Percentiles rank a stretch among this genome's conserved stretches.
These are phyloP conservation scores for Druceiella hillmani DNA, from an alignment of 2,888 invertebrate genomes.

Conservation along the genomic window DNA sequence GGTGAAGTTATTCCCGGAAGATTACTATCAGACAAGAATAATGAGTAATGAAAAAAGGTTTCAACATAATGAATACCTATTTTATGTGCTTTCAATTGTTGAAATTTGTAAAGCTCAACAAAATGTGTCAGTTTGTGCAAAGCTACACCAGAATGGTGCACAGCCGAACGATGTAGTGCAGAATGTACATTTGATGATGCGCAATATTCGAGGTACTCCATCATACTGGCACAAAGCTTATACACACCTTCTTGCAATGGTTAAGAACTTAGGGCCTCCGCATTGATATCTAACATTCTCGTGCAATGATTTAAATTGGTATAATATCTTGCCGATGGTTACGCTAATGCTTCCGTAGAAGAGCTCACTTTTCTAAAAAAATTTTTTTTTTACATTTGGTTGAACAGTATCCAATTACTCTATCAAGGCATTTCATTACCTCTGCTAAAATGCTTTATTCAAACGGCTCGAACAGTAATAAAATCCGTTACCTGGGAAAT, in stretches of 20 bases:
- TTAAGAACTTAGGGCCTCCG: conserved; percentile 2
- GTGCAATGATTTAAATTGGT: no score
- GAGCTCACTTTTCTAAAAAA: no score
- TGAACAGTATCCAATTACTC: no score
- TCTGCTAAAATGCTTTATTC: no score
- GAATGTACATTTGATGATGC: conserved; percentile 2
- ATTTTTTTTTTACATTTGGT: no score
- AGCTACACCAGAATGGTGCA: background rate
- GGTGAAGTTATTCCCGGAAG: conserved; percentile 2
- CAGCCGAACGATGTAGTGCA: background rate
- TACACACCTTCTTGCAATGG: conserved; percentile 3
- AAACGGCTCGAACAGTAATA: no score
- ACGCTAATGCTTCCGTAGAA: no score
- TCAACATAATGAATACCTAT: conserved; percentile 2
- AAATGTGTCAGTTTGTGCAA: conserved; percentile 1
- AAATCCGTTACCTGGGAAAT: no score
- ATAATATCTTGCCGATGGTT: no score
- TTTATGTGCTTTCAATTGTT: conserved; percentile 1
- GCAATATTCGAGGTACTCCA: conserved; percentile 3
- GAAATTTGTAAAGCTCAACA: background rate
- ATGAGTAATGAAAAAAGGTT: conserved; percentile 3
- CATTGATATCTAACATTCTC: no score
- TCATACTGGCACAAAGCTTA: conserved; percentile 1
- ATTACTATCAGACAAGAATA: conserved; percentile 2
- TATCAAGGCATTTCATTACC: no score